phyloP scores from a whole-genome alignment of 2,888 invertebrate species.

The Phlogophora meticulosa region DNA sequence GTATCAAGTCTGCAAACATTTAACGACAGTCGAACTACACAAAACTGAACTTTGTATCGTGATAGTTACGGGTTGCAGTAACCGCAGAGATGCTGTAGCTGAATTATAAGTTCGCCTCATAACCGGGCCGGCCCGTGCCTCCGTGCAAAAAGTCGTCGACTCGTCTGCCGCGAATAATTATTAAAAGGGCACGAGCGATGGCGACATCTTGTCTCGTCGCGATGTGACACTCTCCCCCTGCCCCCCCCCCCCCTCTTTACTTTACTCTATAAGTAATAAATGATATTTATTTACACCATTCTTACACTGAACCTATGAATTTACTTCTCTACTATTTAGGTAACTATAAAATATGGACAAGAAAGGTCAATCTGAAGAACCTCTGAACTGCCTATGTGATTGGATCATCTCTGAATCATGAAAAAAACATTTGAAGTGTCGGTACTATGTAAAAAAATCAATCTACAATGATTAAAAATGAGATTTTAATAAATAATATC shows the following conservation, averaged over 20 bases:
- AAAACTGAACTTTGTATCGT: slow-evolving; percentile 67
- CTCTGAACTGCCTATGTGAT: background rate
- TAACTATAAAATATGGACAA: slow-evolving; percentile 9
- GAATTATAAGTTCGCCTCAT: slow-evolving; percentile 70
- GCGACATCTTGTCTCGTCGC: slow-evolving; percentile 85
- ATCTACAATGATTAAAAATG: background rate
- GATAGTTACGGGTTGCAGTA: slow-evolving; percentile 60
- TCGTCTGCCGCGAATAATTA: slow-evolving; percentile 82
- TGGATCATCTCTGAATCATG: background rate
- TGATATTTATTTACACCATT: too few relatives aligned
- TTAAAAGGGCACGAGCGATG: slow-evolving; percentile 80
- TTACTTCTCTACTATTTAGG: slow-evolving; percentile 21
- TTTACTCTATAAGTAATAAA: too few relatives aligned
- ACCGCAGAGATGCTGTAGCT: slow-evolving; percentile 56
- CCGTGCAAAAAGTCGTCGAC: slow-evolving; percentile 82
- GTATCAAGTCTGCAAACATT: slow-evolving; percentile 59
- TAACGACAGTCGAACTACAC: slow-evolving; percentile 31
- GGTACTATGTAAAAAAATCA: background rate
- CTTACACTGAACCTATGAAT: slow-evolving; percentile 53
- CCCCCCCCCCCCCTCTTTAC: slow-evolving; percentile 58
- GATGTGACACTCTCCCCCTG: slow-evolving; percentile 62
- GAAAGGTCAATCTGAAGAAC: slow-evolving; percentile 10
- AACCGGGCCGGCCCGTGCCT: slow-evolving; percentile 72
- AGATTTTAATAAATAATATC: background rate
- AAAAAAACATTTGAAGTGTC: slow-evolving; percentile 12